Evolutionary conservation across 2,113 vertebrate species (phyloP), one percentile per base, ranked within the genome.

Genomic region (Oryzias curvinotus): DNA sequence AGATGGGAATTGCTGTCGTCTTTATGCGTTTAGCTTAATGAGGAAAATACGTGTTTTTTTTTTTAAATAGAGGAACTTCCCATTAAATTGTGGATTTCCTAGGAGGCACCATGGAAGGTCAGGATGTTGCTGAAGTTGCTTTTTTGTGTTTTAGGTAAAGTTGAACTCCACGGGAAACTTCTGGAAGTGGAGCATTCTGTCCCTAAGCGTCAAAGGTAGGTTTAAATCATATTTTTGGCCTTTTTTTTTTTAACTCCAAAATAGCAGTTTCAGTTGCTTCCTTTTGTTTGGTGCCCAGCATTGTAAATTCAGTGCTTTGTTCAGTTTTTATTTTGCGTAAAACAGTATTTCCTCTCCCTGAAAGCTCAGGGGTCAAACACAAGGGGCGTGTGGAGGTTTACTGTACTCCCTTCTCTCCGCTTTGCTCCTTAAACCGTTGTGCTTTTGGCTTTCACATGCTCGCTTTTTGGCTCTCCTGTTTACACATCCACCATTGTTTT

Each of bases 171-270:
- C 67, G 97, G 97, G 73, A 97, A 98, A 94, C 83, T 95, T 89
- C 91, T 98, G 70, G 95, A 98, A 92, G 96, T 99, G 87, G 96
- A 98, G 66, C 93, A 97, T 79, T 99, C 97, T 7, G 97, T 98
- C 73, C 96, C 97, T 53, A 98, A 98, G 92, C 94, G 95, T 90
- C 97, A 96, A 92, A 96, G 97, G 97, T 99, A 93, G 92, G 84
- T 69, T 62, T 57, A 57, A 52, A 28, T 50, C n/a, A 12, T 62
- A 17, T 56, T 57, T 62, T 62, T 1, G 4, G 5, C 4, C 5
- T 50, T 17, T 5, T n/a, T 47, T n/a, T 46, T 46, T 25, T 48
- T 25, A 43, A 7, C 46, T 25, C 18, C 16, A 30, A 30, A 7
- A 30, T 7, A 8, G 4, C 1, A 14, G 5, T 14, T 14, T 25